A percentile compares a stretch with the other conserved stretches of the same genome.
Conservation (phyloP, 2,888 invertebrate species). For the Eurois occulta region DNA sequence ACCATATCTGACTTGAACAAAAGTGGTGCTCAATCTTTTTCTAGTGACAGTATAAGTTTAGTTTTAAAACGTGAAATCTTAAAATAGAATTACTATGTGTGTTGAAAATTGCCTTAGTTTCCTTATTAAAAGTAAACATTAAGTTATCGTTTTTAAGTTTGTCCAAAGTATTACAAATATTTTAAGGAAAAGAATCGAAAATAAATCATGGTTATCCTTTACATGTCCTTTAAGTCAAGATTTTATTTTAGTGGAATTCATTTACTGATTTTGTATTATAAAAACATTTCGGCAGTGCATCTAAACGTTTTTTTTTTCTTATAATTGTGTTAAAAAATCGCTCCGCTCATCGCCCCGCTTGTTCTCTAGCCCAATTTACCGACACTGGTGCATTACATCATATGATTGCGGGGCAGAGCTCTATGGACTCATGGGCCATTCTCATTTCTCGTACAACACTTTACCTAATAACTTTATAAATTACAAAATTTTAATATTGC, state of each 20-base stretch:
- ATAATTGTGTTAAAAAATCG: conserved; percentile 3
- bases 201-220: not conserved
- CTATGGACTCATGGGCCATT: conserved; percentile 52
- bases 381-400: conserved; percentile 56
- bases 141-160: not conserved
- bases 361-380: conserved; percentile 34
- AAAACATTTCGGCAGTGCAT: not conserved
- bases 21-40: no score
- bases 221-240: no score
- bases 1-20: no score
- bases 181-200: not conserved
- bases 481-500: not conserved
- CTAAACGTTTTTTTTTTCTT: no score
- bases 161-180: not conserved
- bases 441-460: conserved; percentile 53
- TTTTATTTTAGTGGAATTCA: not conserved
- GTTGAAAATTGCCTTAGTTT: not conserved
- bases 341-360: conserved; percentile 8
- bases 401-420: conserved; percentile 51
- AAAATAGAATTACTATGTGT: no score
- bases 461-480: conserved; percentile 47
- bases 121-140: not conserved
- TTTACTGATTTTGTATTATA: not conserved
- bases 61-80: no score
- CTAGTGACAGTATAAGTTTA: no score